Conservation (phyloP, 2,113 vertebrate species). For the Eira barbara region DNA sequence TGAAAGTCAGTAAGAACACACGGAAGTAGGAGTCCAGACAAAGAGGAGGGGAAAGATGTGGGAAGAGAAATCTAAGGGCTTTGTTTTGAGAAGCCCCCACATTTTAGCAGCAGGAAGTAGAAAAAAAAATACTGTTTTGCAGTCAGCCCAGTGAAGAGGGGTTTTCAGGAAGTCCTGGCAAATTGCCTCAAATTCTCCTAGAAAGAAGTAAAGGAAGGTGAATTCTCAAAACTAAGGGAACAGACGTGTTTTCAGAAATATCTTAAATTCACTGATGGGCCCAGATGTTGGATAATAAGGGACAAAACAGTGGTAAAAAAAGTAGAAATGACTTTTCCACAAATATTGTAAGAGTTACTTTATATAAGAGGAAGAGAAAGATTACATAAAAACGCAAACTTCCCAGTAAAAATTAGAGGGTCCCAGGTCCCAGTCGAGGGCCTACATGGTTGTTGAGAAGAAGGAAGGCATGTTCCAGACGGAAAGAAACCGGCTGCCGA, state of each 20-base stretch:
- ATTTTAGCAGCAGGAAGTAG: neutral
- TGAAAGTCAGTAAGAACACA: neutral
- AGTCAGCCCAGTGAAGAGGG: neutral
- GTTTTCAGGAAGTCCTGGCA: neutral
- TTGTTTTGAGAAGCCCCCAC: neutral
- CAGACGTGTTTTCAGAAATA: neutral
- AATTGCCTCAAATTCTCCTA: neutral
- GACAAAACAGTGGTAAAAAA: neutral
- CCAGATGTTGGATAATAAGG: neutral
- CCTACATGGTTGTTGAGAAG: neutral
- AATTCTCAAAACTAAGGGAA: neutral
- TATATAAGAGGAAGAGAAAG: neutral
- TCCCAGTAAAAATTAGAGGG: neutral
- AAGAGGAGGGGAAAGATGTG: too few relatives aligned
- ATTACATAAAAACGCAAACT: neutral
- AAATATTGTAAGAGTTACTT: neutral
- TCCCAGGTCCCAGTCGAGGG: neutral
- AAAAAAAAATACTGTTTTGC: neutral
- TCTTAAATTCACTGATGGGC: neutral
- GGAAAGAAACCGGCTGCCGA: neutral
- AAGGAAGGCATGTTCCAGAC: neutral
- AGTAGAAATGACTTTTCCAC: neutral
- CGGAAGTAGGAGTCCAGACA: neutral
- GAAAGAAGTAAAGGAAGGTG: neutral
- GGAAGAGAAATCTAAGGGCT: neutral